Evolutionary conservation across 2,888 invertebrate genomes (phyloP), one percentile per base, ranked within the genome.

Genomic region (Pterobdella sp.): DNA sequence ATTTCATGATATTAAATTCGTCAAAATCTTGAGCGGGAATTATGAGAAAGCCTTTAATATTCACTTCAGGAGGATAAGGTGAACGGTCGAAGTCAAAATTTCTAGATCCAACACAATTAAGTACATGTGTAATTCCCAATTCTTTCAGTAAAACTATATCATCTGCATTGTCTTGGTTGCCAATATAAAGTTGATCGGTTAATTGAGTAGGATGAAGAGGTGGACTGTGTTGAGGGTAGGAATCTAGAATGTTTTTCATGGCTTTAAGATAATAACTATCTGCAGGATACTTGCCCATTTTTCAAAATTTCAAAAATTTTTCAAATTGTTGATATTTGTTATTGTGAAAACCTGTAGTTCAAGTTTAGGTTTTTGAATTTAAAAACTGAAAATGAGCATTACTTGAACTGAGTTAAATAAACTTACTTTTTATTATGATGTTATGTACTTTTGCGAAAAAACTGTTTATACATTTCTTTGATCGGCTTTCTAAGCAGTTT

Each of bases 1-100:
- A 76, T 69, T 74, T 42, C 74, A 76, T 72, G 36, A 78, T 78
- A 72, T 78, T 70, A 68, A 72, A 78, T 34, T 77, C 75, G 49
- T 76, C 77, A 60, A 76, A 74, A 69, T 78, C 78, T 34, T 78
- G 77, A 2, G 77, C 77, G 1, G 78, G 77, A 31, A 78, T 76
- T 74, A 75, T 75, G 18, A 76, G 74, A 52, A 76, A 78, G 31
- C 72, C 75, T 7, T 67, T 72, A 56, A 77, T 68, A 36, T 76
- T 76, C n/a, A 73, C 29, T 1, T 68, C 67, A 14, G 31, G 36
- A 7, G 71, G 64, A 65, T 78, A 78, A 2, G 77, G 78, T 18
- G 75, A 75, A 42, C 73, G 71, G 14, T 68, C 69, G 29, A 77
- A 66, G 71, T 77, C 76, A 60, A 75, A 74, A n/a, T 72, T 74